Evolutionary conservation across 2,113 vertebrate species (phyloP).

Genomic region (Scatophagus argus): DNA sequence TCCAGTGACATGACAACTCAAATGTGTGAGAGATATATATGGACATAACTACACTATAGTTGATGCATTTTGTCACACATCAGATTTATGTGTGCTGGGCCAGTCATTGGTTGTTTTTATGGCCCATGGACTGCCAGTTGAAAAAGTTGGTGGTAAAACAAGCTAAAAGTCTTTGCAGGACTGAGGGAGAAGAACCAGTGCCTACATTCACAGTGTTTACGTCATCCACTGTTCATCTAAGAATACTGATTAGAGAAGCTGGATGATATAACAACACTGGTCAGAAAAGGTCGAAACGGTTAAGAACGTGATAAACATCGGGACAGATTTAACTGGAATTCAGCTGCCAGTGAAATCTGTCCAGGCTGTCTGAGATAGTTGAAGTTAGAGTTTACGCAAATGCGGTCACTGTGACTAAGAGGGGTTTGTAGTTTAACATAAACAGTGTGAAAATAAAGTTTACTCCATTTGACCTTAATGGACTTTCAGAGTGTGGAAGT

Average conservation of each 20-base stretch:
- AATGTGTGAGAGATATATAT: too few relatives aligned
- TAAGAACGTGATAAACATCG: neutral
- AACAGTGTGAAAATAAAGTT: neutral
- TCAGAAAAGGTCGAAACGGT: neutral
- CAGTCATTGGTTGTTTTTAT: too few relatives aligned
- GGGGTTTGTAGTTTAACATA: neutral
- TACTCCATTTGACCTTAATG: neutral
- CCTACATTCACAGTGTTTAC: neutral
- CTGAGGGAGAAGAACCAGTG: too few relatives aligned
- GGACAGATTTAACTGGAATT: neutral
- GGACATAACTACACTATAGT: too few relatives aligned
- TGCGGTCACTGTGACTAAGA: neutral
- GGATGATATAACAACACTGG: neutral
- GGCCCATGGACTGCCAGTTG: too few relatives aligned
- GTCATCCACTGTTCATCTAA: neutral
- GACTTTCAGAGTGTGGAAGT: neutral
- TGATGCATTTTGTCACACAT: too few relatives aligned
- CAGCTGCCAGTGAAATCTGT: neutral
- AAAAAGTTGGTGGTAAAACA: too few relatives aligned
- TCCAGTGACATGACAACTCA: too few relatives aligned
- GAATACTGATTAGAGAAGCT: neutral
- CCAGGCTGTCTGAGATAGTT: neutral
- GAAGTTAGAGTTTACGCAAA: neutral
- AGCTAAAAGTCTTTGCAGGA: too few relatives aligned
- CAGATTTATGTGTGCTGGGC: too few relatives aligned